Conservation (phyloP, 2,888 invertebrate genomes). For the Lydus trimaculatus region DNA sequence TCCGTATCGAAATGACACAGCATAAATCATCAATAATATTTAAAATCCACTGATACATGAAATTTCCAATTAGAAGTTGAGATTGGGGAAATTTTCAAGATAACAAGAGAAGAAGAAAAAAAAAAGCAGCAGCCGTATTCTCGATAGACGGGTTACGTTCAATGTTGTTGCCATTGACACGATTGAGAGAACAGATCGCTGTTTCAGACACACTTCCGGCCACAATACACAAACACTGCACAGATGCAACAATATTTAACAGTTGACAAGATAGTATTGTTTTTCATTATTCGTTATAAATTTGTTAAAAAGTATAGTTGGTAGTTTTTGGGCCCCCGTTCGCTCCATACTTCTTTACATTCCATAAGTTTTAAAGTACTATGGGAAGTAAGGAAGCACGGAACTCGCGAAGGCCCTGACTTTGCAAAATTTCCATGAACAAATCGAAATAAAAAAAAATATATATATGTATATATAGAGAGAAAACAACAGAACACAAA, state of each 20-base stretch:
- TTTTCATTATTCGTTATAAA: background rate
- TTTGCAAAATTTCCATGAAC: background rate
- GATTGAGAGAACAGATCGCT: conserved; percentile 23
- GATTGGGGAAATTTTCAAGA: conserved; percentile 7
- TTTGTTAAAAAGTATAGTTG: conserved; percentile 2
- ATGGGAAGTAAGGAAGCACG: conserved; percentile 98
- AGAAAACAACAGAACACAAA: conserved; percentile 19
- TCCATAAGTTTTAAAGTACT: conserved; percentile 86
- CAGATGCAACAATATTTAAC: conserved; percentile 26
- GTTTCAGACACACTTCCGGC: conserved; percentile 33
- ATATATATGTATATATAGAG: no score
- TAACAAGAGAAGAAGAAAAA: background rate
- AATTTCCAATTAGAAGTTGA: conserved; percentile 50
- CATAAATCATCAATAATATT: conserved; percentile 48
- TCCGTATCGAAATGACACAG: conserved; percentile 42
- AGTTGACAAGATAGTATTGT: background rate
- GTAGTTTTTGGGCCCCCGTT: conserved; percentile 46
- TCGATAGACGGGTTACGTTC: background rate
- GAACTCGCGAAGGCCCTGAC: conserved; percentile 66
- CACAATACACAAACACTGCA: conserved; percentile 28
- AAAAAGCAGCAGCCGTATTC: background rate
- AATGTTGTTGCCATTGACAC: background rate
- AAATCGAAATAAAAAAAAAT: background rate
- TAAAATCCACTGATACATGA: conserved; percentile 48
- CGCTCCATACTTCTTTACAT: conserved; percentile 98